These are phyloP conservation scores for Elysia crispata DNA, from an alignment of 2,888 invertebrate genomes.

Conservation along the genomic window DNA sequence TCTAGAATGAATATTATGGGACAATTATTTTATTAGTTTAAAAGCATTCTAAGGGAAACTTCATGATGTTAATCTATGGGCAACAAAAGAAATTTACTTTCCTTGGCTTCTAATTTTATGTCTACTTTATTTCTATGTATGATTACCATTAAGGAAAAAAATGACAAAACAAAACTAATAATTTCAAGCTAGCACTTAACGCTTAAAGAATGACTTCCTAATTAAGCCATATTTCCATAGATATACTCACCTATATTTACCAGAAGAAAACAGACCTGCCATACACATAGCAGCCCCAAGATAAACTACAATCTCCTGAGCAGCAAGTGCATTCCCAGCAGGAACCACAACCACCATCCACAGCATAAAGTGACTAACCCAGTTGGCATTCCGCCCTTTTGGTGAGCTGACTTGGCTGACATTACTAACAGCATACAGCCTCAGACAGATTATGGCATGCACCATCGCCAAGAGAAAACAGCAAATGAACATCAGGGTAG, in stretches of 20 bases:
- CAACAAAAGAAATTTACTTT: too few relatives aligned
- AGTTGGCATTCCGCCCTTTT: background rate
- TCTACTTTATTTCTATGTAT: too few relatives aligned
- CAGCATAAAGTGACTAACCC: background rate
- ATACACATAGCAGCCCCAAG: slow-evolving; percentile 18
- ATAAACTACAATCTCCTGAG: background rate
- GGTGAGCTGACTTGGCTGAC: background rate
- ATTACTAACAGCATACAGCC: background rate
- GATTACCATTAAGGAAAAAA: too few relatives aligned
- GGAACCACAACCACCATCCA: background rate
- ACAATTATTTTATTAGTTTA: too few relatives aligned
- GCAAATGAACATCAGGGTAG: background rate
- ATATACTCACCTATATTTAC: slow-evolving; percentile 28
- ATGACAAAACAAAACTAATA: too few relatives aligned
- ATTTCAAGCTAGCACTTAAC: too few relatives aligned
- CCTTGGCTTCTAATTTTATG: too few relatives aligned
- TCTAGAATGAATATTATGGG: too few relatives aligned
- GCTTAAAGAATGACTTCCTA: too few relatives aligned
- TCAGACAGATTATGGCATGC: slow-evolving; percentile 1
- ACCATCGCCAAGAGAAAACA: background rate
- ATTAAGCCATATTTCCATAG: background rate
- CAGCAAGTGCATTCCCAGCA: background rate
- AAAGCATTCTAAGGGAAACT: too few relatives aligned
- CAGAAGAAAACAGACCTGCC: background rate
- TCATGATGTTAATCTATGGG: too few relatives aligned